Base-by-base conservation (phyloP, 2,113 vertebrate species). In the Thinocorus orbignyianus region DNA sequence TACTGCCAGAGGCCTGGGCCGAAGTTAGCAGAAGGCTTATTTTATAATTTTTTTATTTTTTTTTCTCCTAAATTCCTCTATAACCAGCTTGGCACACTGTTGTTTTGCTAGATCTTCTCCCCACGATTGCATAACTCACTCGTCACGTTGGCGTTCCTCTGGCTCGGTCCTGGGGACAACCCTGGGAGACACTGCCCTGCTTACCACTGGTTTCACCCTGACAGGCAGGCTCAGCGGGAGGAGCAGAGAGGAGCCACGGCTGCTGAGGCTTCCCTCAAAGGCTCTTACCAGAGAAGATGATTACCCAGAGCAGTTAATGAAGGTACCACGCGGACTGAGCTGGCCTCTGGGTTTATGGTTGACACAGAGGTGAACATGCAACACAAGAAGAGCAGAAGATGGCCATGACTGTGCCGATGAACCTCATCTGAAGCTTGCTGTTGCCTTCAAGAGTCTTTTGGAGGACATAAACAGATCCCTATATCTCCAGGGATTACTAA, bases 1-100 rank as follows among this genome's bases (percentile, higher is more conserved):
- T 58, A 7, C 88, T 81, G 95, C 96, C 95, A 92, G 82, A 88
- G 96, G 92, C 95, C 90, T 81, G 49, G n/a, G 88, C 86, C 15
- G 11, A 96, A 94, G 85, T 88, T 90, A 95, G 90, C 93, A 88
- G 77, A 18, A 39, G 58, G 76, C 77, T 46, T 49, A 66, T 61
- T 58, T 77, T 51, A 37, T 20, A 16, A 4, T 4, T 4, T 11
- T 16, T 15, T 17, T 24, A 20, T 48, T 8, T 58, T 71, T 41
- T 42, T 23, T 17, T 4, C 2, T 7, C 13, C 12, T 9, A 5
- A 14, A 17, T 44, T 14, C 7, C 58, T 41, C 78, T 57, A 19
- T 83, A 92, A 83, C 58, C 82, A 73, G 70, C 88, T 84, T 52
- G 62, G 87, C 61, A 12, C n/a, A 7, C 78, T 79, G 17, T 33